phyloP scores from a whole-genome alignment of 2,113 vertebrate species.

The Esox niger region DNA sequence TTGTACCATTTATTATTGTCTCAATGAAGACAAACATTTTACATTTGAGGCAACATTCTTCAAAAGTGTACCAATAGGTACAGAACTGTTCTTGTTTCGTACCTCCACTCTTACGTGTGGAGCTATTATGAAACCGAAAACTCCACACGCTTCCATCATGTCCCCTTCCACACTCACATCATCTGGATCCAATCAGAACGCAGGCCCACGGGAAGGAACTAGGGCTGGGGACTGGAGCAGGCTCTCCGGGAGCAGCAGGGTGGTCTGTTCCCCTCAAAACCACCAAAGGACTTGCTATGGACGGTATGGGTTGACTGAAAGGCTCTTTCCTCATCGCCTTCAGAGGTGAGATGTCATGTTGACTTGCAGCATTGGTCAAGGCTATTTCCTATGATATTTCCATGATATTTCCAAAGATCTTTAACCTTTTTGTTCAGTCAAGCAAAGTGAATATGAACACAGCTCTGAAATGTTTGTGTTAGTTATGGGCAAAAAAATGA shows the following conservation, averaged over 20 bases:
- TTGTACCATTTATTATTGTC: too few species aligned
- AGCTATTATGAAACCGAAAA: slow-evolving; percentile 58
- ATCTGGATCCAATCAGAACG: slow-evolving; percentile 68
- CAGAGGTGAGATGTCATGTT: slow-evolving; percentile 12
- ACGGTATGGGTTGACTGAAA: slow-evolving; percentile 15
- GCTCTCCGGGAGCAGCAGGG: slow-evolving; percentile 59
- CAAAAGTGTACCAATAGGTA: too few species aligned
- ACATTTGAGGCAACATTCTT: too few species aligned
- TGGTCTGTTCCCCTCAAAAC: slow-evolving; percentile 18
- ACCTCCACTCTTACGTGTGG: too few species aligned
- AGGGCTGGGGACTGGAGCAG: slow-evolving; percentile 45
- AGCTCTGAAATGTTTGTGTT: neutral
- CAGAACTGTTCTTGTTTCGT: too few species aligned
- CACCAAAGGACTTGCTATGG: too few species aligned
- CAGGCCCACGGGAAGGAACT: slow-evolving; percentile 48
- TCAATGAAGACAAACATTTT: too few species aligned
- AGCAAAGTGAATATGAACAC: neutral
- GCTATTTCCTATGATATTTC: neutral
- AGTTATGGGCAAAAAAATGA: too few species aligned
- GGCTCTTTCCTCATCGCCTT: slow-evolving; percentile 20
- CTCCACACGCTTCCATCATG: slow-evolving; percentile 30
- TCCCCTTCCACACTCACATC: slow-evolving; percentile 46
- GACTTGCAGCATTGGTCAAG: slow-evolving; percentile 13
- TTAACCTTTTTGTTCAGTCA: neutral
- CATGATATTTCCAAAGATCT: neutral